Evolutionary conservation across 2,797 vertebrate genomes (phyloP).

Genomic region (Parauchenoglanis punctatus): DNA sequence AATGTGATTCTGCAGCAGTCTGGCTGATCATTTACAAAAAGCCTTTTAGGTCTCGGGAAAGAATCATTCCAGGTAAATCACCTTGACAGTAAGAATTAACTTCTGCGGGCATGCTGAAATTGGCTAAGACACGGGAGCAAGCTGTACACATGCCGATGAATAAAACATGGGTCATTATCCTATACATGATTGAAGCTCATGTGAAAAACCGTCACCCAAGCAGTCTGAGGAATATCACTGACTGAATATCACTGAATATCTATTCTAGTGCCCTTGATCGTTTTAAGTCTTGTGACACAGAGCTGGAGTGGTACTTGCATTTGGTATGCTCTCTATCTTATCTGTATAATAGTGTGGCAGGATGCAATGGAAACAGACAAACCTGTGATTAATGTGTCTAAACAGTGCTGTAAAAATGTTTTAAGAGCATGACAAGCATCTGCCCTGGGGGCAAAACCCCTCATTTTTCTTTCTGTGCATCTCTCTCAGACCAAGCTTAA

Average conservation of each 20-base stretch:
- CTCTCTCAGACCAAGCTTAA: neutral
- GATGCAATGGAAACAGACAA: slow-evolving; percentile 33
- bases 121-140: neutral
- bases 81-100: slow-evolving; percentile 37
- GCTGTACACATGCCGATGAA: slow-evolving; percentile 55
- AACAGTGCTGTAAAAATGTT: slow-evolving; percentile 55
- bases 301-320: neutral
- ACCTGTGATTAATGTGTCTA: slow-evolving; percentile 62
- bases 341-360: neutral
- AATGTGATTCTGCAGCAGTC: slow-evolving; percentile 1
- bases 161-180: slow-evolving; percentile 65
- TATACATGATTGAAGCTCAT: slow-evolving; percentile 61
- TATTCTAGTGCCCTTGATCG: neutral
- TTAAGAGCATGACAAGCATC: slow-evolving; percentile 44
- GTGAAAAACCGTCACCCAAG: slow-evolving; percentile 16
- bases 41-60: slow-evolving; percentile 8
- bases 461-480: neutral
- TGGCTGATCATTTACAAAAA: slow-evolving; percentile 28
- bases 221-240: slow-evolving; percentile 3
- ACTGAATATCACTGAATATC: too few species aligned
- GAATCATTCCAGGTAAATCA: slow-evolving; percentile 31
- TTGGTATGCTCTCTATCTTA: slow-evolving; percentile 26
- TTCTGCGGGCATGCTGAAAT: slow-evolving; percentile 24
- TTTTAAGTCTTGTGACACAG: slow-evolving; percentile 12
- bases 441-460: slow-evolving; percentile 41